phyloP scores from a whole-genome alignment of 2,888 invertebrate species.

The Spialia ferax region DNA sequence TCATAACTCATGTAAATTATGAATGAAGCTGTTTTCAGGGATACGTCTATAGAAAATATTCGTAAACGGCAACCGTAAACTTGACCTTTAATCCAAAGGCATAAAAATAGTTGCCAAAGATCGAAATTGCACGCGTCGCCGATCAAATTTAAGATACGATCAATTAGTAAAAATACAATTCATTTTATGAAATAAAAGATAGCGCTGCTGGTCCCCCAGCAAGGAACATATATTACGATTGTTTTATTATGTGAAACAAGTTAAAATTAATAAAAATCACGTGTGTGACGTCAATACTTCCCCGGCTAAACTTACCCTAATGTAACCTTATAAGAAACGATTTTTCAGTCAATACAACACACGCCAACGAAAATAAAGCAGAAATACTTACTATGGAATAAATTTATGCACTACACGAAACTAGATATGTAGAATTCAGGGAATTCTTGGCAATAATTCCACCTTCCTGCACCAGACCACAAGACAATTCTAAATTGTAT shows the following conservation, averaged over 20 bases:
- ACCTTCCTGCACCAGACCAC: constrained; percentile 72
- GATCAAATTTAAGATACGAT: constrained; percentile 42
- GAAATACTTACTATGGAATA: constrained; percentile 68
- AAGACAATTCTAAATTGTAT: constrained; percentile 70
- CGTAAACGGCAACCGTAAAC: constrained; percentile 62
- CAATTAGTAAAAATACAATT: constrained; percentile 31
- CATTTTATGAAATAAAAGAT: background rate
- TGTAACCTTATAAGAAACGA: constrained; percentile 55
- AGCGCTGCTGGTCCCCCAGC: background rate
- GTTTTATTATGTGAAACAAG: constrained; percentile 42
- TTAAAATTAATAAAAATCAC: constrained; percentile 55
- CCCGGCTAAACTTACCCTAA: constrained; percentile 61
- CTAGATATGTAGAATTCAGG: constrained; percentile 61
- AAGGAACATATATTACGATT: constrained; percentile 2
- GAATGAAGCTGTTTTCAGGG: constrained; percentile 33
- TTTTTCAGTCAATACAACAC: constrained; percentile 41
- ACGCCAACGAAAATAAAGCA: constrained; percentile 35
- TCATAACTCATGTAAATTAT: constrained; percentile 46
- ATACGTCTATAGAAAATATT: constrained; percentile 32
- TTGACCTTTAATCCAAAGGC: constrained; percentile 71
- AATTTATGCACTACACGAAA: constrained; percentile 67
- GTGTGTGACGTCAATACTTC: constrained; percentile 68
- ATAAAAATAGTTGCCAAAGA: constrained; percentile 59
- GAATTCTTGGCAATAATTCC: constrained; percentile 68
- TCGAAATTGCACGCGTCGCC: constrained; percentile 61